Conservation (phyloP, 2,888 invertebrate genomes). For the Tenthredo scrophulariae region DNA sequence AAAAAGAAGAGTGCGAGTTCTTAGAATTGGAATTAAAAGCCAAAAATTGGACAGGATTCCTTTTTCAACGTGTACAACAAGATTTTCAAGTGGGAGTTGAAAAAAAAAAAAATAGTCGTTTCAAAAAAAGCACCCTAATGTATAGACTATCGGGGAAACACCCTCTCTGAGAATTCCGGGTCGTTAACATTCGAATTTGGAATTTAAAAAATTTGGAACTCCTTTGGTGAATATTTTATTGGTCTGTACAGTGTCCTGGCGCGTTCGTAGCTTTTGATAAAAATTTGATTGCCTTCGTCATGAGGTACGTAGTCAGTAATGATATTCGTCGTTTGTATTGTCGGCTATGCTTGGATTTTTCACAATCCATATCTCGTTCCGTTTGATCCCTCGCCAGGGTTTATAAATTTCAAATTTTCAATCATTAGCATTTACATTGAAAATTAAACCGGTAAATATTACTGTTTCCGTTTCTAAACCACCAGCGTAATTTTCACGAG, state of each 20-base stretch:
- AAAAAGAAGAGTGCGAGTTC: too few relatives aligned
- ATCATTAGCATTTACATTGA: background rate
- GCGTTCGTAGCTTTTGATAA: background rate
- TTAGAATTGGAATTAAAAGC: too few relatives aligned
- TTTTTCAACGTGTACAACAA: too few relatives aligned
- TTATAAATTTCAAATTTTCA: background rate
- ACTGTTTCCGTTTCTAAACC: background rate
- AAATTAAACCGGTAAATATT: background rate
- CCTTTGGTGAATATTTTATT: background rate
- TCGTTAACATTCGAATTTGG: too few relatives aligned
- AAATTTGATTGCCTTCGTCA: background rate
- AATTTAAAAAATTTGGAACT: too few relatives aligned
- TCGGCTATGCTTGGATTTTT: background rate
- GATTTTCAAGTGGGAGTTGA: too few relatives aligned
- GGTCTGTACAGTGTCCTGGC: background rate
- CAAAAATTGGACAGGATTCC: too few relatives aligned
- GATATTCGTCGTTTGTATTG: background rate
- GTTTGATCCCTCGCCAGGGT: background rate
- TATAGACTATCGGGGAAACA: too few relatives aligned
- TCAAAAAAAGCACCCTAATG: too few relatives aligned
- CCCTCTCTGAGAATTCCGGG: too few relatives aligned
- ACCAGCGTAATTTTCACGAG: background rate
- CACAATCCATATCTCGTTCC: background rate
- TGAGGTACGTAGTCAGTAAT: background rate
- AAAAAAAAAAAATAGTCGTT: too few relatives aligned